Evolutionary conservation across 2,888 invertebrate genomes (phyloP), one percentile per base, ranked within the genome.

Genomic region (Agonopterix alstromeriana): DNA sequence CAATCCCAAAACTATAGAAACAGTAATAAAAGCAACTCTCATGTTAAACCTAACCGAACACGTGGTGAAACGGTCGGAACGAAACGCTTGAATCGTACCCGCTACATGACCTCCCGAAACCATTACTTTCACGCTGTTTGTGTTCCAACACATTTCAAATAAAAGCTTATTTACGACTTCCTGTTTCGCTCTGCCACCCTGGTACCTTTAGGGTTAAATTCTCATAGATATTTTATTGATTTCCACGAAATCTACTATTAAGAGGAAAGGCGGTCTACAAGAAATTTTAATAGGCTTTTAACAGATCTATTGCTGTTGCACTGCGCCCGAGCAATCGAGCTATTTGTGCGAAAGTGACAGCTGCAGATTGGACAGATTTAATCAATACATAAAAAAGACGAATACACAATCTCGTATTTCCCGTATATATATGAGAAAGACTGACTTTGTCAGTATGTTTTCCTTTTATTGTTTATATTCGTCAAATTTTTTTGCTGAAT

Each of bases 151-250:
- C 73, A 71, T 73, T 77, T 73, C 74, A 73, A 79, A 79, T 78
- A 75, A 77, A 77, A 70, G 66, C 62, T 73, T 79, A 81, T 83
- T 82, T 81, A 82, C 67, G 68, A 71, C 73, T 73, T 75, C 70
- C 73, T 70, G 53, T 63, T 56, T 48, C 54, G 50, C 54, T 47
- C 38, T 49, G 48, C 27, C 41, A 35, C 27, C 49, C 45, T 48
- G 44, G 47, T 52, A 48, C 38, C 17, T 10, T 42, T 11, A 36
- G 12, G 43, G 35, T 14, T 41, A 44, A 45, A 45, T 45, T 27
- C 27, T 27, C 7, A 27, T 27, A 27, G 27, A 27, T 27, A 27
- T 27, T 27, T 27, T 27, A 27, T 27, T 27, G 27, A 27, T 5
- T 27, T 7, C 7, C 27, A 27, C 27, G 27, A 27, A 27, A 27